Conservation (phyloP, 2,888 invertebrate genomes). For the Drosophila villosipedis region DNA sequence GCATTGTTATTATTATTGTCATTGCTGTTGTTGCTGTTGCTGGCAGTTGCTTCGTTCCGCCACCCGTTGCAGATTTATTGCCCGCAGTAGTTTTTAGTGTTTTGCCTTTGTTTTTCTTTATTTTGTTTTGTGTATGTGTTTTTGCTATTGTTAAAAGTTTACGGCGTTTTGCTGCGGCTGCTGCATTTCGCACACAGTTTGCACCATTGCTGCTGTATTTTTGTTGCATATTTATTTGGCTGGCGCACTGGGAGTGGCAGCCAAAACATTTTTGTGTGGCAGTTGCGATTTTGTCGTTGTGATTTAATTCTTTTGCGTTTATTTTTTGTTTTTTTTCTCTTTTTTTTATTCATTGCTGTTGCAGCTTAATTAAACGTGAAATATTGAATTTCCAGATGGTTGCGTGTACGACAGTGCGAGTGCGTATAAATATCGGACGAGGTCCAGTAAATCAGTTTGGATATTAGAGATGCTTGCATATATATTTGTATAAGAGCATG, state of each 20-base stretch:
- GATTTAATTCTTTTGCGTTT: constrained; percentile 50
- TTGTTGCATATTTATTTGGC: constrained; percentile 62
- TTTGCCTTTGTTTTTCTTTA: constrained; percentile 56
- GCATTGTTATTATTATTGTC: constrained; percentile 12
- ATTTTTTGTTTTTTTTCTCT: constrained; percentile 18
- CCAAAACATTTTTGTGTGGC: constrained; percentile 59
- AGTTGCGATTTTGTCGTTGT: constrained; percentile 70
- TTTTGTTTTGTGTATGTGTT: constrained; percentile 44
- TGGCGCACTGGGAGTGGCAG: constrained; percentile 44
- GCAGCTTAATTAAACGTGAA: constrained; percentile 78
- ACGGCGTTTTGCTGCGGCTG: constrained; percentile 74
- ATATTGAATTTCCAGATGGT: constrained; percentile 68
- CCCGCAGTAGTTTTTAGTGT: constrained; percentile 72
- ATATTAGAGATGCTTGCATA: constrained; percentile 34
- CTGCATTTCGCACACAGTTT: constrained; percentile 70
- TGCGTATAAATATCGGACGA: constrained; percentile 47
- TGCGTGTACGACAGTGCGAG: constrained; percentile 27
- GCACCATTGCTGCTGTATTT: constrained; percentile 48
- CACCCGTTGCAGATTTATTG: constrained; percentile 67
- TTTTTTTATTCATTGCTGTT: constrained; percentile 42
- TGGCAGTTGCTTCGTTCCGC: constrained; percentile 3
- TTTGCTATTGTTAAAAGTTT: constrained; percentile 77
- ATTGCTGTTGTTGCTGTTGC: constrained; percentile 22
- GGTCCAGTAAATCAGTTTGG: constrained; percentile 35
- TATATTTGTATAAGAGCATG: not conserved